Conservation (phyloP, 1,140 invertebrate species). For the Yoshiicerus persimilis region DNA sequence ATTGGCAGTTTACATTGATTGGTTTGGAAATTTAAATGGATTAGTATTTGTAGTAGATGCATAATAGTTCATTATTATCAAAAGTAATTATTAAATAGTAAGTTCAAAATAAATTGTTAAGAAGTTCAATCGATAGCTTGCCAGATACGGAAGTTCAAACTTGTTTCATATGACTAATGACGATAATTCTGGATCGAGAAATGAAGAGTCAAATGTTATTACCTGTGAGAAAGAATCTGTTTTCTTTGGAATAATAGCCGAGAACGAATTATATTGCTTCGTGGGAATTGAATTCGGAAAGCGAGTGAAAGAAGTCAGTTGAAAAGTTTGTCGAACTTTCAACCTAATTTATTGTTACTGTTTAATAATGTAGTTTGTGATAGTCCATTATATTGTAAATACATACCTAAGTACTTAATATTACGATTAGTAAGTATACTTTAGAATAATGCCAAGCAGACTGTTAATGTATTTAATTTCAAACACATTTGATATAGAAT, state of each 20-base stretch:
- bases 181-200: neutral
- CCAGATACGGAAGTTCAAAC: neutral
- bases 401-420: neutral
- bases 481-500: slow-evolving; percentile 20
- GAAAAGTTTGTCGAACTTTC: neutral
- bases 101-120: neutral
- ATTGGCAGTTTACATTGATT: neutral
- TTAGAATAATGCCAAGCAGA: neutral
- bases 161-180: neutral
- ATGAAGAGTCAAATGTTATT: neutral
- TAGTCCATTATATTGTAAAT: neutral
- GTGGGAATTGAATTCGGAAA: neutral
- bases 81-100: neutral
- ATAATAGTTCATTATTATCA: neutral
- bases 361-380: neutral
- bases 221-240: neutral
- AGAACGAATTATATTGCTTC: neutral
- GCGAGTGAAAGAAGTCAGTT: neutral
- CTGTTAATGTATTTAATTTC: slow-evolving; percentile 13
- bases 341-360: slow-evolving; percentile 18
- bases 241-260: neutral
- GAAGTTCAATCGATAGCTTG: neutral
- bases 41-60: neutral
- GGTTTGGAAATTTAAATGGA: neutral
- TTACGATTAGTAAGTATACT: too few relatives aligned